These are phyloP conservation scores for Micromys minutus DNA, from an alignment of 2,113 vertebrate genomes.

Conservation along the genomic window DNA sequence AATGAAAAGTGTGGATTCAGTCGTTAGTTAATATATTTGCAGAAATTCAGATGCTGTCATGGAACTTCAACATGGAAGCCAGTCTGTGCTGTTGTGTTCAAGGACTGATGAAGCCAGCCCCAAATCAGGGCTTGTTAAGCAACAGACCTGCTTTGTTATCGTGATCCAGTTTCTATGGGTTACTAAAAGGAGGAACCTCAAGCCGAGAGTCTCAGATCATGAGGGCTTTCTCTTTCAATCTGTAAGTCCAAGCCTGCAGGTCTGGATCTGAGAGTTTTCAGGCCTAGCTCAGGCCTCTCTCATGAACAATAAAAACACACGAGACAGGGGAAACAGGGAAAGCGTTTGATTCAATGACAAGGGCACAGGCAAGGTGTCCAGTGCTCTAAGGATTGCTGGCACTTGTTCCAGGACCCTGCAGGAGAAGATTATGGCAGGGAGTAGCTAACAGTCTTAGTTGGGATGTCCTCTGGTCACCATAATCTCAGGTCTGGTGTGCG, in stretches of 20 bases:
- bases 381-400: background rate
- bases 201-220: background rate
- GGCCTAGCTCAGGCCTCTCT: background rate
- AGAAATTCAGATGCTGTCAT: background rate
- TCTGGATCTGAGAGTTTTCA: background rate
- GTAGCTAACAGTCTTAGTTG: background rate
- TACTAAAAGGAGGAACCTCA: background rate
- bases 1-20: background rate
- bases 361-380: background rate
- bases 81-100: background rate
- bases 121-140: background rate
- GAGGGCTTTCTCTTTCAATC: background rate
- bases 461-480: background rate
- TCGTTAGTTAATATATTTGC: background rate
- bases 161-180: constrained; percentile 33
- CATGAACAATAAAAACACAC: background rate
- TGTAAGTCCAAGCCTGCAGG: background rate
- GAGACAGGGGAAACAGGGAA: background rate
- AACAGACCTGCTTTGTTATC: background rate
- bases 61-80: background rate
- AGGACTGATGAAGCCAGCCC: background rate
- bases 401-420: too few species aligned
- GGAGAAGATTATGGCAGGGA: background rate
- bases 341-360: background rate
- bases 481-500: background rate